Evolutionary conservation across 2,888 invertebrate genomes (phyloP), one percentile per base, ranked within the genome.

Genomic region (Crioceris asparagi): DNA sequence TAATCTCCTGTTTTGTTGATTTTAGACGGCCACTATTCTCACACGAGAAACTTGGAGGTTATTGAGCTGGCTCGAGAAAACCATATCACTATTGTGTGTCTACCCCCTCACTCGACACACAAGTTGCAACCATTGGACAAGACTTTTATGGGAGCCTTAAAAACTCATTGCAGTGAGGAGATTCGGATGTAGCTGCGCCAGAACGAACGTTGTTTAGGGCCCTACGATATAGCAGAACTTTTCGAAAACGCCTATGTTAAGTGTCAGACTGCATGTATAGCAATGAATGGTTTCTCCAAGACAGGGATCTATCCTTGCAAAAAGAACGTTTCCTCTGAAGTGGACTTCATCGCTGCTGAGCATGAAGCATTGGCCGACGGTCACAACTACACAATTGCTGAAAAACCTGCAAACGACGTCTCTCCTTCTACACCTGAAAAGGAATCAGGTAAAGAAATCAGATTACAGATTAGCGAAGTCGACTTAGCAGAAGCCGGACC

Each of bases 131-230:
- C 39, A 2, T 17, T 44, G 10, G 44, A 42, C 34, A 54, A 50
- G 17, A 51, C 53, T 4, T 55, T 62, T 21, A 60, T 60, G 56
- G 52, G 53, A 4, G 49, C 56, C 5, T 41, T 59, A n/a, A 62
- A 58, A 51, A 41, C 45, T 4, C 53, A 57, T 33, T 61, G 60
- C 35, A 56, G 49, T 44, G 53, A 58, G 25, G 36, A 45, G 31
- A 40, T 43, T 12, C 8, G 36, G 5, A 38, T 26, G 15, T 25
- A 36, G 25, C n/a, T 41, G 2, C 25, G 36, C 2, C 10, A 11
- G 1, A 41, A 44, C 25, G 3, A 36, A n/a, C 17, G 36, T 5
- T n/a, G 35, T 26, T 3, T 40, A 3, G 35, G 25, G 11, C 31
- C 17, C 2, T 35, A 31, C 35, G 34, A 41, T 21, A 2, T 43